Evolutionary conservation across 2,113 vertebrate species (phyloP).

Genomic region (Colaptes auratus): DNA sequence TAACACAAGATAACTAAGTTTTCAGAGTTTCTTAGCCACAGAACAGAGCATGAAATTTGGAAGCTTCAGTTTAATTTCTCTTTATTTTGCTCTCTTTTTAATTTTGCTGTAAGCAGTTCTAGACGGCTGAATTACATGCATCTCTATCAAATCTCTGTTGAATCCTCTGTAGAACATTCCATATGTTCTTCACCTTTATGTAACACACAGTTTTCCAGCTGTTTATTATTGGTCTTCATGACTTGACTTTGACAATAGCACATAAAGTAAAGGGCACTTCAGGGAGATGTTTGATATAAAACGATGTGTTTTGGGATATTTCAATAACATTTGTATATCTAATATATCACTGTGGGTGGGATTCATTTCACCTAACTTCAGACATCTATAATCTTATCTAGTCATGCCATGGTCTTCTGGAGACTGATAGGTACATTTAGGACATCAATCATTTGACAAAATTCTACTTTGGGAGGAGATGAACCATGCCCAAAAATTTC

Average conservation of each 20-base stretch:
- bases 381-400: neutral
- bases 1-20: slow-evolving; percentile 50
- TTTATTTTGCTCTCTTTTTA: neutral
- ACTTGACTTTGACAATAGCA: slow-evolving; percentile 6
- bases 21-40: neutral
- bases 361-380: slow-evolving; percentile 17
- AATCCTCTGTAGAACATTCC: slow-evolving; percentile 13
- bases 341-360: slow-evolving; percentile 23
- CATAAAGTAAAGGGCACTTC: slow-evolving; percentile 61
- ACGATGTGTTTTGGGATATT: slow-evolving; percentile 56
- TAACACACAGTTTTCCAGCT: neutral
- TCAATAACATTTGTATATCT: slow-evolving; percentile 49
- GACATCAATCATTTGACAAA: neutral
- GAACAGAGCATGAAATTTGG: neutral
- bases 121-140: slow-evolving; percentile 20
- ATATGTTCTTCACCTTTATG: neutral
- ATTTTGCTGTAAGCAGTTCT: slow-evolving; percentile 38
- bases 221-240: neutral
- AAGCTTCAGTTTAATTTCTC: neutral
- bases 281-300: slow-evolving; percentile 56
- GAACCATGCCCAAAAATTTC: slow-evolving; percentile 13
- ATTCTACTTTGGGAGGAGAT: slow-evolving; percentile 13
- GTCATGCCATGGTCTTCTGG: neutral
- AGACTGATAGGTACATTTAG: slow-evolving; percentile 33
- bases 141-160: neutral